These are phyloP conservation scores for Zaprionus kolodkinae DNA, from an alignment of 1,140 invertebrate genomes.

Conservation along the genomic window DNA sequence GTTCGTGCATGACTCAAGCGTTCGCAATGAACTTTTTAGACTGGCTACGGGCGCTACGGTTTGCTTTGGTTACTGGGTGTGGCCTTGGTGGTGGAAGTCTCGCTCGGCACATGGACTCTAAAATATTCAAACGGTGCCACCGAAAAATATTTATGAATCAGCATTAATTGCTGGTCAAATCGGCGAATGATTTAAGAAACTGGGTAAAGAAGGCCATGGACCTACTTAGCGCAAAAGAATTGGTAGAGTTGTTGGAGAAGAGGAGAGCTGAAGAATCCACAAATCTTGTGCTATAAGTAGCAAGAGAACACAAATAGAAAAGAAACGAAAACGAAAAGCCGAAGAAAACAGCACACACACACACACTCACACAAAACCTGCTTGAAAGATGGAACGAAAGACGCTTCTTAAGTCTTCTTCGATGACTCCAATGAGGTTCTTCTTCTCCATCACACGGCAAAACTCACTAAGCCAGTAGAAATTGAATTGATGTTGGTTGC, in stretches of 20 bases:
- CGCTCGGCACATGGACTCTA: constrained; percentile 39
- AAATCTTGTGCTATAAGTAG: constrained; percentile 32
- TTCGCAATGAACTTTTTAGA: constrained; percentile 42
- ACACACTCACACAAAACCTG: constrained; percentile 39
- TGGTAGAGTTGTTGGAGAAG: neutral
- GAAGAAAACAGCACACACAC: constrained; percentile 39
- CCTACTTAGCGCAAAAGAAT: constrained; percentile 43
- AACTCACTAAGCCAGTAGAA: constrained; percentile 80
- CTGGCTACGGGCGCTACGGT: constrained; percentile 1
- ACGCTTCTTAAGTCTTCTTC: constrained; percentile 27
- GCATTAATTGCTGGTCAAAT: constrained; percentile 49
- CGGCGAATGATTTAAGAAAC: constrained; percentile 63
- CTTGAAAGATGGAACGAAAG: constrained; percentile 39
- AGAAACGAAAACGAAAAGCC: constrained; percentile 49
- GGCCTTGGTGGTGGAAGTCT: constrained; percentile 20
- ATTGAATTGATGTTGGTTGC: constrained; percentile 76
- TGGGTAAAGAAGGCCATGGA: constrained; percentile 84
- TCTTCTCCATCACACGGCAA: constrained; percentile 60
- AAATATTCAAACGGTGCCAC: constrained; percentile 57
- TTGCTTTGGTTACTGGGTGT: constrained; percentile 42
- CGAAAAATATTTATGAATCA: constrained; percentile 61
- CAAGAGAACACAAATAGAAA: constrained; percentile 25
- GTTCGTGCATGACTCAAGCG: constrained; percentile 62
- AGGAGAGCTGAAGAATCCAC: neutral
- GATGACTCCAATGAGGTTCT: constrained; percentile 54